phyloP scores from a whole-genome alignment of 2,113 vertebrate genomes.

The Sinocyclocheilus anshuiensis region DNA sequence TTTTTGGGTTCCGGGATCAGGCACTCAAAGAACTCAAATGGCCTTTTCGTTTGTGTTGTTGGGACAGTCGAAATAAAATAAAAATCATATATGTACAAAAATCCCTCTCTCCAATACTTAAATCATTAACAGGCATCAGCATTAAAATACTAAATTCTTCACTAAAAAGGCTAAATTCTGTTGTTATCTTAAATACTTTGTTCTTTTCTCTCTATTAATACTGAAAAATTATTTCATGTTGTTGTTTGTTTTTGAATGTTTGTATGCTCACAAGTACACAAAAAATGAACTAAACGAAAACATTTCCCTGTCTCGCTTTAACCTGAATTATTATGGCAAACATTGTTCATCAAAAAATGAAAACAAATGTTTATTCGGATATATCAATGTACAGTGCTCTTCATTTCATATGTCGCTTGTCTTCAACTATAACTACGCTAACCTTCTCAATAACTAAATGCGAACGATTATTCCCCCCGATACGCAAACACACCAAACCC shows the following conservation, averaged over 20 bases:
- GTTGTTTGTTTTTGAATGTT: conserved; percentile 46
- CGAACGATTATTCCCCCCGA: conserved; percentile 53
- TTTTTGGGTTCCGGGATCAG: conserved; percentile 56
- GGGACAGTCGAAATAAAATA: conserved; percentile 71
- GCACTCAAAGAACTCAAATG: conserved; percentile 52
- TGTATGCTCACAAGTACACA: conserved; percentile 66
- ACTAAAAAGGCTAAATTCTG: conserved; percentile 86
- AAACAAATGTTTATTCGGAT: conserved; percentile 69
- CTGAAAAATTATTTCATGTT: conserved; percentile 74
- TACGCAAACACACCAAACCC: conserved; percentile 24
- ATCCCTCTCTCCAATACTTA: conserved; percentile 79
- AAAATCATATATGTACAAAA: conserved; percentile 76
- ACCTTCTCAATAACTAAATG: conserved; percentile 65
- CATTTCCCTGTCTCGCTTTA: conserved; percentile 58
- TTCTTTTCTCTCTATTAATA: conserved; percentile 84
- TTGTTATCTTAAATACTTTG: conserved; percentile 85
- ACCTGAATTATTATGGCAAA: conserved; percentile 78
- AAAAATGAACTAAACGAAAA: conserved; percentile 61
- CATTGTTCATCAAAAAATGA: conserved; percentile 70
- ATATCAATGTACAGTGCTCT: conserved; percentile 65
- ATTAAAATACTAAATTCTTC: conserved; percentile 87
- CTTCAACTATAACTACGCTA: conserved; percentile 64
- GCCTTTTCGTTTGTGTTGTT: conserved; percentile 49
- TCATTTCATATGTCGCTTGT: conserved; percentile 48
- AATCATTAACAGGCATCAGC: conserved; percentile 83